A percentile compares a stretch with the other conserved stretches of the same genome.
Conservation (phyloP, 2,113 vertebrate genomes). For the Sinosuthora webbiana region DNA sequence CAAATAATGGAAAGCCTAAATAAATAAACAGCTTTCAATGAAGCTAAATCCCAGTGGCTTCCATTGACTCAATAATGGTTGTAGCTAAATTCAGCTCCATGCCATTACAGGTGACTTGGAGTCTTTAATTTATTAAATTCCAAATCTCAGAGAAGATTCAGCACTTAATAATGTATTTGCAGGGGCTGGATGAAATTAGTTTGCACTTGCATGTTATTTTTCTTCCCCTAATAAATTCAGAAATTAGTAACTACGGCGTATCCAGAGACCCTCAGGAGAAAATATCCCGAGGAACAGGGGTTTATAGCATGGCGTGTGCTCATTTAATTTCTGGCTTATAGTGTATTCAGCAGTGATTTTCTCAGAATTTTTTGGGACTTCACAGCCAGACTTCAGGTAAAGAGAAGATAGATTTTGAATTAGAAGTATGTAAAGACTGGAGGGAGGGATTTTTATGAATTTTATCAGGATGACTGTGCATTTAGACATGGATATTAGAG, state of each 20-base stretch:
- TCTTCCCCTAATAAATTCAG: background rate
- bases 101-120: background rate
- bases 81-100: background rate
- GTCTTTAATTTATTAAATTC: constrained; percentile 17
- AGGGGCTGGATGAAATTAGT: background rate
- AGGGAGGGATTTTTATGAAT: background rate
- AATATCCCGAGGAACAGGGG: background rate
- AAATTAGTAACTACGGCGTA: background rate
- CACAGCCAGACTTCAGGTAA: background rate
- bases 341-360: background rate
- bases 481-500: constrained; percentile 32
- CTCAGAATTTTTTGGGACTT: background rate
- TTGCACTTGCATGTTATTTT: background rate
- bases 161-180: background rate
- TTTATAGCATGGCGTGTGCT: background rate
- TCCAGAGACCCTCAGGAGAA: background rate
- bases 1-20: background rate
- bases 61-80: background rate
- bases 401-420: background rate
- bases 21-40: background rate
- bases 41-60: background rate
- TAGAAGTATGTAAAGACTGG: background rate
- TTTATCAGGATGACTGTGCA: constrained; percentile 37
- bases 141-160: background rate
- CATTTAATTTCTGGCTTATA: background rate